Percentiles rank a stretch among this genome's conserved stretches.
These are phyloP conservation scores for Benthochromis sp. DNA, from an alignment of 2,113 vertebrate genomes.

Conservation along the genomic window DNA sequence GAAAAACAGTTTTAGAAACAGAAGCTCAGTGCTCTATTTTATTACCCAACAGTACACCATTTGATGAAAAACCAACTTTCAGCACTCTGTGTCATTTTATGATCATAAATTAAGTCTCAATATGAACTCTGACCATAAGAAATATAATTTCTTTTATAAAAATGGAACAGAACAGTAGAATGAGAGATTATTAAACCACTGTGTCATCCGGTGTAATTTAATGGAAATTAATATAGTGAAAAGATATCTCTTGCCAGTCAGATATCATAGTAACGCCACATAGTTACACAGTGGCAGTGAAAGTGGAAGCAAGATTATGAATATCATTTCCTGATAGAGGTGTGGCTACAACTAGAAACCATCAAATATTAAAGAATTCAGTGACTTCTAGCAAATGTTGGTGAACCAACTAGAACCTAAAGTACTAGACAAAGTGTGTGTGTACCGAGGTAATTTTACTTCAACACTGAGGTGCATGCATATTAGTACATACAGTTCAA, in stretches of 20 bases:
- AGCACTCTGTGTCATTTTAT: not conserved
- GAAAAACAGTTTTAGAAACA: not conserved
- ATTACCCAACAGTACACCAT: not conserved
- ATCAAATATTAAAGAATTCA: not conserved
- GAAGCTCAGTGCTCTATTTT: not conserved
- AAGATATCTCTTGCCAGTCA: not conserved
- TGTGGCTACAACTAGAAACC: not conserved
- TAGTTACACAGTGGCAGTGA: not conserved
- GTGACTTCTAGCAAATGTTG: not conserved
- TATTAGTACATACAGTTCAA: not conserved
- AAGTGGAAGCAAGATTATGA: not conserved
- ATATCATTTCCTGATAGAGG: not conserved
- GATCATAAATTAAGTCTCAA: not conserved
- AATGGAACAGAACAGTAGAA: not conserved
- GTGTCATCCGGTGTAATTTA: not conserved
- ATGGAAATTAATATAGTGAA: not conserved
- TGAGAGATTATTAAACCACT: not conserved
- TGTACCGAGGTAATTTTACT: not conserved
- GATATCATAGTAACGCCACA: not conserved
- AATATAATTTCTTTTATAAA: not conserved
- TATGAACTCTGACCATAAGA: not conserved
- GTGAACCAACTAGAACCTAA: not conserved
- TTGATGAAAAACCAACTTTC: not conserved
- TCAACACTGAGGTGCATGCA: not conserved
- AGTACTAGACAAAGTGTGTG: not conserved